Conservation (phyloP, 2,888 invertebrate genomes). For the Hydrotaea cyrtoneurina region DNA sequence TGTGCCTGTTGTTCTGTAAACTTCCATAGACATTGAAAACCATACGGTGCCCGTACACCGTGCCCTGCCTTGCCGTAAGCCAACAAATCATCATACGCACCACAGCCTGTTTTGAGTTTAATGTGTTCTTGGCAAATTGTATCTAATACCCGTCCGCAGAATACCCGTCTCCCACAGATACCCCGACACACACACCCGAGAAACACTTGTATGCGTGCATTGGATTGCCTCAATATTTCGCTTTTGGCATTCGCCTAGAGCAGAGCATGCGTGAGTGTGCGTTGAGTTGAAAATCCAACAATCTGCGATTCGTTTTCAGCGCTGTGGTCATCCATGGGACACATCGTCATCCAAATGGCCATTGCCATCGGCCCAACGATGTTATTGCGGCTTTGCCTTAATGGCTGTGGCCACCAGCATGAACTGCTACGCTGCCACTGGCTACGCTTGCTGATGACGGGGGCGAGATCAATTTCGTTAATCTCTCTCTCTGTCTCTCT, state of each 20-base stretch:
- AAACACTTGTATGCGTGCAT: slow-evolving; percentile 32
- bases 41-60: slow-evolving; percentile 15
- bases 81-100: slow-evolving; percentile 31
- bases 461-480: slow-evolving; percentile 62
- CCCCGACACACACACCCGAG: slow-evolving; percentile 36
- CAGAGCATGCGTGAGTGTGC: slow-evolving; percentile 4
- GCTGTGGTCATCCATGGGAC: not conserved
- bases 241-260: too few species aligned
- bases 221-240: not conserved
- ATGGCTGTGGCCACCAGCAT: not conserved
- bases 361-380: not conserved
- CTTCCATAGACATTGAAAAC: slow-evolving; percentile 61
- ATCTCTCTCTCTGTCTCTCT: too few species aligned
- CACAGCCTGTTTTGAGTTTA: slow-evolving; percentile 54
- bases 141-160: not conserved
- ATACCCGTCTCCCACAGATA: slow-evolving; percentile 22
- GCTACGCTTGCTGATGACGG: slow-evolving; percentile 50
- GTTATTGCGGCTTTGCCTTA: not conserved
- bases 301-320: not conserved
- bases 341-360: slow-evolving; percentile 8
- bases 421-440: not conserved
- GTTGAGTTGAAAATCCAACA: not conserved
- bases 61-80: not conserved
- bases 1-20: not conserved
- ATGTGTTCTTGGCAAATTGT: slow-evolving; percentile 56